These are phyloP conservation scores for Furcula furcula DNA, from an alignment of 2,888 invertebrate species.

Conservation along the genomic window DNA sequence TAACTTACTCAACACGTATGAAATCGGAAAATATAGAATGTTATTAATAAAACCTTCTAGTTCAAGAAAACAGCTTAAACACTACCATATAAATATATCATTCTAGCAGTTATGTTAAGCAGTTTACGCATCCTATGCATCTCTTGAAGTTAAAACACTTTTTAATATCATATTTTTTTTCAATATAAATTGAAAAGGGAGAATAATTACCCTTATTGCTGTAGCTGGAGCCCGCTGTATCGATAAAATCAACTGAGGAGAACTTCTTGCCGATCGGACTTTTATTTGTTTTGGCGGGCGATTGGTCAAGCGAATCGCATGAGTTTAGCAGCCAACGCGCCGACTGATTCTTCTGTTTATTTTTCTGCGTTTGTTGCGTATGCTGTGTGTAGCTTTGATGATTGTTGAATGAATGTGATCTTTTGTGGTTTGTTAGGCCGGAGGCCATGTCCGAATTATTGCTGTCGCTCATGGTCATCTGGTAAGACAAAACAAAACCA, in stretches of 20 bases:
- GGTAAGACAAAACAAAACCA: conserved; percentile 31
- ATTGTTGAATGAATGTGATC: conserved; percentile 86
- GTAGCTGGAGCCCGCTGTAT: conserved; percentile 78
- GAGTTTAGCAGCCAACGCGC: conserved; percentile 76
- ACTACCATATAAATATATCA: too few relatives aligned
- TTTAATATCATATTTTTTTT: too few relatives aligned
- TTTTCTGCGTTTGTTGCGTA: conserved; percentile 81
- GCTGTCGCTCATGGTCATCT: conserved; percentile 86
- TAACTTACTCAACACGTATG: too few relatives aligned
- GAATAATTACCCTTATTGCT: conserved; percentile 74
- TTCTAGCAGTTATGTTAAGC: too few relatives aligned
- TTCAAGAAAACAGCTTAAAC: too few relatives aligned
- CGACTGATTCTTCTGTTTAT: conserved; percentile 83
- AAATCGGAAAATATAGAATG: too few relatives aligned
- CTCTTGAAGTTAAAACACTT: too few relatives aligned
- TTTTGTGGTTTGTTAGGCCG: conserved; percentile 83
- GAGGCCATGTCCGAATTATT: conserved; percentile 75
- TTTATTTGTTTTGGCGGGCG: conserved; percentile 66
- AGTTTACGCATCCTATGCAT: too few relatives aligned
- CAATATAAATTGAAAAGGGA: neutral
- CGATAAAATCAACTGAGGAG: conserved; percentile 79
- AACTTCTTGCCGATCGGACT: conserved; percentile 82
- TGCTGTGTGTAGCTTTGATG: conserved; percentile 86
- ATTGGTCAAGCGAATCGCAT: conserved; percentile 75
- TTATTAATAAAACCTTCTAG: too few relatives aligned